phyloP scores from a whole-genome alignment of 2,888 invertebrate species.

The Diogma glabrata region DNA sequence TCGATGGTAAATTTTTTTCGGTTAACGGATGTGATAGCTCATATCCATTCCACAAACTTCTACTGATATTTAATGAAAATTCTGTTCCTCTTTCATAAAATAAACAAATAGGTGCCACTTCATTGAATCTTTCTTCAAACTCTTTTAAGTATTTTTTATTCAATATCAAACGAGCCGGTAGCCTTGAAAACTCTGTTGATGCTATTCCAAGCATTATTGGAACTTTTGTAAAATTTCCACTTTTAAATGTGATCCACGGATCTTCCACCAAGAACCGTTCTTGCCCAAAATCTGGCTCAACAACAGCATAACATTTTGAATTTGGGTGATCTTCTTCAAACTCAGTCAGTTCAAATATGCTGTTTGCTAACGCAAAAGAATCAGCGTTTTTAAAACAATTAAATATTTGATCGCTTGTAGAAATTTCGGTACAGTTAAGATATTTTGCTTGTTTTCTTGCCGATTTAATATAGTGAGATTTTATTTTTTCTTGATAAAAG shows the following conservation, averaged over 20 bases:
- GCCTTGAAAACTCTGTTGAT: constrained; percentile 47
- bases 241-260: constrained; percentile 40
- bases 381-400: no score
- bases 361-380: no score
- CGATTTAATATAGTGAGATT: neutral
- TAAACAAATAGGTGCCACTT: constrained; percentile 46
- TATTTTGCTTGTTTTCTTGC: no score
- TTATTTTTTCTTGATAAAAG: constrained; percentile 20
- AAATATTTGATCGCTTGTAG: no score
- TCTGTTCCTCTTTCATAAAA: constrained; percentile 40
- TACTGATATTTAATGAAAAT: constrained; percentile 36
- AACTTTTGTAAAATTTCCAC: constrained; percentile 43
- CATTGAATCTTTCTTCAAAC: constrained; percentile 43
- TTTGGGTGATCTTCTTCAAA: constrained; percentile 14
- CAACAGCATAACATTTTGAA: constrained; percentile 40
- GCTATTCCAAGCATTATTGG: constrained; percentile 51
- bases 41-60: constrained; percentile 37
- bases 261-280: constrained; percentile 45
- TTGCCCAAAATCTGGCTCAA: constrained; percentile 47
- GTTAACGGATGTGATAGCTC: no score
- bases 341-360: neutral
- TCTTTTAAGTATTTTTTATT: constrained; percentile 40
- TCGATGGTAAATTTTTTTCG: no score
- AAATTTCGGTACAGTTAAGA: no score
- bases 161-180: constrained; percentile 40